phyloP scores from a whole-genome alignment of 1,140 invertebrate genomes.

The Streblospio benedicti region DNA sequence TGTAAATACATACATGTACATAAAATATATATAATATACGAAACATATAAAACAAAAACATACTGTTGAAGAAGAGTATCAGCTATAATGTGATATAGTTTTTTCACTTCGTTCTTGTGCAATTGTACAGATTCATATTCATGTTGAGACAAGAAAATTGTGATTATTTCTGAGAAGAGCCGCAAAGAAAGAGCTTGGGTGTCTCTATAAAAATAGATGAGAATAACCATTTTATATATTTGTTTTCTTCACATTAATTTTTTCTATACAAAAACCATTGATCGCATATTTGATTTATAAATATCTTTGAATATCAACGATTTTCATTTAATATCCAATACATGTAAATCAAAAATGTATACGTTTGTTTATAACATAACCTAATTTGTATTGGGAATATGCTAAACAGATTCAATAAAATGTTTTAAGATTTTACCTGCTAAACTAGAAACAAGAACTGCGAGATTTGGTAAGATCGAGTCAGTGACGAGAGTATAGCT shows the following conservation, averaged over 20 bases:
- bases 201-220: slow-evolving; percentile 29
- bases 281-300: too few species aligned
- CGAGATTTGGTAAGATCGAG: slow-evolving; percentile 31
- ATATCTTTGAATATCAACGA: too few species aligned
- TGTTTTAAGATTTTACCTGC: slow-evolving; percentile 28
- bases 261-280: too few species aligned
- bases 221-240: too few species aligned
- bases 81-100: slow-evolving; percentile 32
- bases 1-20: not conserved
- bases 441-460: slow-evolving; percentile 32
- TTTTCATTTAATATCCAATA: too few species aligned
- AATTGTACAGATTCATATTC: not conserved
- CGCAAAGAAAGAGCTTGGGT: slow-evolving; percentile 33
- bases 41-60: slow-evolving; percentile 20
- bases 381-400: not conserved
- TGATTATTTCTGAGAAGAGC: slow-evolving; percentile 40
- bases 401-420: too few species aligned
- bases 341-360: too few species aligned
- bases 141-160: slow-evolving; percentile 36
- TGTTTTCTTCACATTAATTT: too few species aligned
- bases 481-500: slow-evolving; percentile 34
- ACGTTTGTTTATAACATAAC: too few species aligned
- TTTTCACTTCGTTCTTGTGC: slow-evolving; percentile 19
- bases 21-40: not conserved
- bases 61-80: slow-evolving; percentile 40